phyloP scores from a whole-genome alignment of 2,113 vertebrate species.

The Orycteropus afer region DNA sequence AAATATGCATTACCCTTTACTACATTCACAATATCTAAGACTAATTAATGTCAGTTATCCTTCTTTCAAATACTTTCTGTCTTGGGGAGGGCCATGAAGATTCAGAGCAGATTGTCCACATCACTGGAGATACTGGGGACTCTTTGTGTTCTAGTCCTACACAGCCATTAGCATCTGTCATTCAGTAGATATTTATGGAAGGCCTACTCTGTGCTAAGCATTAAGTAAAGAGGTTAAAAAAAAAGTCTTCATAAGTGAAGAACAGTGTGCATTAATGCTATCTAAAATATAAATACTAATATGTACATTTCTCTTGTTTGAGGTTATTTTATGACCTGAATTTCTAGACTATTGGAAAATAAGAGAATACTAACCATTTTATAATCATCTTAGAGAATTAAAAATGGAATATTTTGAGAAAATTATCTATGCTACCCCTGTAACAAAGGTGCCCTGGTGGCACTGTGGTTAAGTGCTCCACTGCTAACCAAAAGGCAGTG shows the following conservation, averaged over 20 bases:
- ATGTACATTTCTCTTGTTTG: not conserved
- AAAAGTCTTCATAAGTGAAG: not conserved
- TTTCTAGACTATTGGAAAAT: constrained; percentile 4
- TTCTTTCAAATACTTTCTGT: constrained; percentile 36
- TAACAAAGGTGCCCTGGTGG: not conserved
- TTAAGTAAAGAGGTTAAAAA: not conserved
- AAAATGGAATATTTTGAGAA: constrained; percentile 30
- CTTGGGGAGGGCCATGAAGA: not conserved
- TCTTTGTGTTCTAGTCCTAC: not conserved
- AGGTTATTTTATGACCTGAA: constrained; percentile 12
- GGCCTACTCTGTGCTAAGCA: not conserved
- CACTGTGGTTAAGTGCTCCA: not conserved
- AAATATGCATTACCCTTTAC: constrained; percentile 15
- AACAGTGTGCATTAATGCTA: not conserved
- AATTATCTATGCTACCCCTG: not conserved
- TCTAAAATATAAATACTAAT: not conserved
- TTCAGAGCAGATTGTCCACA: not conserved
- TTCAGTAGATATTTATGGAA: not conserved
- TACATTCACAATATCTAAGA: constrained; percentile 40
- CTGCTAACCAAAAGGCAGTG: not conserved
- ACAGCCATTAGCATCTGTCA: not conserved
- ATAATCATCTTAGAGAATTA: not conserved
- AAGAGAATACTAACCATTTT: constrained; percentile 16
- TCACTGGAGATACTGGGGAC: not conserved
- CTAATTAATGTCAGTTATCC: not conserved